Base-by-base conservation (phyloP, 2,113 vertebrate genomes). In the Cheirogaleus medius region DNA sequence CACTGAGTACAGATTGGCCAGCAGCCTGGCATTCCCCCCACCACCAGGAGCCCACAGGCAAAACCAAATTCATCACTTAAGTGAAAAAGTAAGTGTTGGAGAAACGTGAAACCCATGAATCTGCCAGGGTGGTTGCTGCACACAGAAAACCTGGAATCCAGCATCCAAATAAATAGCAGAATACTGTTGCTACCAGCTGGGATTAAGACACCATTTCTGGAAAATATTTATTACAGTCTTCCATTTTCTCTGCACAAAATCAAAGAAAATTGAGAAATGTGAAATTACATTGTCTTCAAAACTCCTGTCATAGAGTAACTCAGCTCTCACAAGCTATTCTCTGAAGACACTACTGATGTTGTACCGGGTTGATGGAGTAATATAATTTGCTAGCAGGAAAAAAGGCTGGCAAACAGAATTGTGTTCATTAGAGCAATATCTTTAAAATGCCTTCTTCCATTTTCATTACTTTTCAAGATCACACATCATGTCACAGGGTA, bases 251-350 rank as follows among this genome's bases (percentile, higher is more conserved):
- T 88, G 88, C 37, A 83, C 76, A 92, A 97, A 98, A 94, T 97
- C 95, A 97, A 94, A 97, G 94, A 95, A 98, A 97, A 98, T 58
- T 95, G 98, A 97, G 96, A 97, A 97, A 97, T 78, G 92, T 94
- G 83, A 96, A 89, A 96, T 97, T 88, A 84, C 64, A 78, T 78
- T 85, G 82, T 91, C 96, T 97, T 97, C 76, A 85, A 91, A 95
- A 98, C 89, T 93, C 89, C 88, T 76, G 86, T 90, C 91, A 73
- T 9, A n/a, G 92, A 98, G 96, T 37, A 96, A 86, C 74, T 90
- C 63, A 8, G 76, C 68, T 86, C 74, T 92, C 74, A 34, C 9
- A 44, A 29, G 82, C 73, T 78, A 34, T 47, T 95, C 91, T 95
- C 95, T 58, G 87, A 96, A 97, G 97, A 91, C 21, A 12, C 52